phyloP scores from a whole-genome alignment of 2,113 vertebrate genomes.

The Guaruba guarouba region DNA sequence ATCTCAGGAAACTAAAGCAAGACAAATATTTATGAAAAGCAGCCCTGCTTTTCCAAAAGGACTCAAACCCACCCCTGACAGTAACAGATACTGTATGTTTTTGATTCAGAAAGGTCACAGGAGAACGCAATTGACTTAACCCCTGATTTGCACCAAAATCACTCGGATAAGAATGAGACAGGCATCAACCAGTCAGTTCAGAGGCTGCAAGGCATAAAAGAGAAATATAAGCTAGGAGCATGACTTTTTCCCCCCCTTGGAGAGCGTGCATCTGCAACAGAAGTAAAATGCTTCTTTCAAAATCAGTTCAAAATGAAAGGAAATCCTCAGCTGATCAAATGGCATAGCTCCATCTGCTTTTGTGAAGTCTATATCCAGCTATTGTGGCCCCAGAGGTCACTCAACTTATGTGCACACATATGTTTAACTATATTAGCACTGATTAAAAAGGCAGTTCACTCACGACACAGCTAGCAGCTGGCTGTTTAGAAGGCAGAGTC shows the following conservation, averaged over 20 bases:
- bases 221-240: background rate
- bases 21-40: constrained; percentile 48
- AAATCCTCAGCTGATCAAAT: background rate
- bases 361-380: background rate
- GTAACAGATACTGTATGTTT: background rate
- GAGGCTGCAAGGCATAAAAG: background rate
- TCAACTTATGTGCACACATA: background rate
- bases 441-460: background rate
- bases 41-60: background rate
- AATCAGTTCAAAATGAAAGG: background rate
- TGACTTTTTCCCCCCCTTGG: background rate
- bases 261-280: background rate
- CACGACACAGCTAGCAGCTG: background rate
- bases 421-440: background rate
- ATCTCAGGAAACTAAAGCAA: constrained; percentile 49
- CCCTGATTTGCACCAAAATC: constrained; percentile 2
- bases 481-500: background rate
- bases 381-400: background rate
- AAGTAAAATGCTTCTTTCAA: background rate
- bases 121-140: constrained; percentile 17
- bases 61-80: background rate
- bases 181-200: background rate
- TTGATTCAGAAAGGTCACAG: background rate
- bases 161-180: background rate
- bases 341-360: background rate